Conservation (phyloP, 2,797 vertebrate species). For the Alcedo quadribrachys region DNA sequence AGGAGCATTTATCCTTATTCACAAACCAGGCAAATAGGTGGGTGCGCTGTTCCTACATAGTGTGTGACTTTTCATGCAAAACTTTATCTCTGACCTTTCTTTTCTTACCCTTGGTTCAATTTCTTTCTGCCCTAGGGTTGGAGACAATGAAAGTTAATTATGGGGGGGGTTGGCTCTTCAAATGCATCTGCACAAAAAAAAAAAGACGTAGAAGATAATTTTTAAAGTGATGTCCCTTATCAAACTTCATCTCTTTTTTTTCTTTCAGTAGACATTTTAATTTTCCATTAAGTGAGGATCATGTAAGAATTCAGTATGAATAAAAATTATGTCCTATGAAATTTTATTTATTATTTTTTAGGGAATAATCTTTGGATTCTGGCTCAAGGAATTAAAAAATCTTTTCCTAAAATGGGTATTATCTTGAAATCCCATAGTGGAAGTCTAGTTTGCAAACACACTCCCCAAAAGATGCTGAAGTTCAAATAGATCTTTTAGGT, state of each 20-base stretch:
- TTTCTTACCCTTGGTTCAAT: slow-evolving; percentile 35
- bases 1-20: background rate
- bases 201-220: background rate
- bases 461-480: background rate
- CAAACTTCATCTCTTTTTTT: background rate
- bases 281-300: background rate
- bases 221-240: background rate
- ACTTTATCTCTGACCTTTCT: slow-evolving; percentile 55
- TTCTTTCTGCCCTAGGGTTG: slow-evolving; percentile 51
- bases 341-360: background rate
- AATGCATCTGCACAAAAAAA: background rate
- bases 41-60: background rate
- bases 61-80: slow-evolving; percentile 19
- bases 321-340: background rate
- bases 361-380: background rate
- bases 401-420: background rate
- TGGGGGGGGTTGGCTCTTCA: background rate
- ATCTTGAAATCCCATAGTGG: background rate
- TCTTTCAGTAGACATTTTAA: background rate
- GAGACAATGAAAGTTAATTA: slow-evolving; percentile 59
- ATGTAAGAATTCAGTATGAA: background rate
- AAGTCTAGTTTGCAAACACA: background rate
- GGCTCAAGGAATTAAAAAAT: background rate
- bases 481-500: background rate
- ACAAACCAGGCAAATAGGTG: background rate